A percentile compares a stretch with the other conserved stretches of the same genome.
Conservation (phyloP, 2,113 vertebrate species). For the Halcyon malimbica region DNA sequence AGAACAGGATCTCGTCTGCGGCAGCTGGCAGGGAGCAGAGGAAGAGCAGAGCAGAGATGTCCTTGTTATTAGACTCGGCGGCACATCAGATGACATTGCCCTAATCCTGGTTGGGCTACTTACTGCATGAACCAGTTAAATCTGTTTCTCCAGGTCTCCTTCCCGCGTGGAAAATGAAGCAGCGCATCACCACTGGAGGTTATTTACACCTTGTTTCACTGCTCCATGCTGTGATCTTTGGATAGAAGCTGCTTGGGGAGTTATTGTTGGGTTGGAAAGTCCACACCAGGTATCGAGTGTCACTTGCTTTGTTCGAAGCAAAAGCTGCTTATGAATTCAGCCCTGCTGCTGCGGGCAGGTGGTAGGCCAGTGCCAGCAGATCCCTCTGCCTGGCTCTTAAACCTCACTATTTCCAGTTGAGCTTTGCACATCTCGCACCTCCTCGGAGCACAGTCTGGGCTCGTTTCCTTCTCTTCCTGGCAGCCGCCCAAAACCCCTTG, state of each 20-base stretch:
- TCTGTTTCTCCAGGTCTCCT: neutral
- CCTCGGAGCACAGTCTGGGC: neutral
- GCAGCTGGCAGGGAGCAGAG: neutral
- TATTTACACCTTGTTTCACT: neutral
- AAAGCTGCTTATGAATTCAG: neutral
- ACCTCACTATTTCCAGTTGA: conserved; percentile 15
- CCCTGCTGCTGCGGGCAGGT: neutral
- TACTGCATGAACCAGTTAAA: neutral
- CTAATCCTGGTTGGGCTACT: neutral
- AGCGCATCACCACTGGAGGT: neutral
- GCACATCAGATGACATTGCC: neutral
- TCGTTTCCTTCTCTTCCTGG: conserved; percentile 26
- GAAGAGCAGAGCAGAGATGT: neutral
- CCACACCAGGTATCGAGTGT: neutral
- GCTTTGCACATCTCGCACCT: conserved; percentile 17
- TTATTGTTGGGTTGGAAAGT: neutral
- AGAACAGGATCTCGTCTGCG: neutral
- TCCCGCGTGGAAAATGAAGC: neutral
- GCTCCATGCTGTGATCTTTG: neutral
- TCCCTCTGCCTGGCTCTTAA: neutral
- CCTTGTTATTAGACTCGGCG: neutral
- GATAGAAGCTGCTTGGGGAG: neutral
- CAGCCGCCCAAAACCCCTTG: conserved; percentile 15
- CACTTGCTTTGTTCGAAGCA: neutral
- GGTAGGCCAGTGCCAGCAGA: neutral